These are phyloP conservation scores for Bucco capensis DNA, from an alignment of 2,113 vertebrate genomes.

Conservation along the genomic window DNA sequence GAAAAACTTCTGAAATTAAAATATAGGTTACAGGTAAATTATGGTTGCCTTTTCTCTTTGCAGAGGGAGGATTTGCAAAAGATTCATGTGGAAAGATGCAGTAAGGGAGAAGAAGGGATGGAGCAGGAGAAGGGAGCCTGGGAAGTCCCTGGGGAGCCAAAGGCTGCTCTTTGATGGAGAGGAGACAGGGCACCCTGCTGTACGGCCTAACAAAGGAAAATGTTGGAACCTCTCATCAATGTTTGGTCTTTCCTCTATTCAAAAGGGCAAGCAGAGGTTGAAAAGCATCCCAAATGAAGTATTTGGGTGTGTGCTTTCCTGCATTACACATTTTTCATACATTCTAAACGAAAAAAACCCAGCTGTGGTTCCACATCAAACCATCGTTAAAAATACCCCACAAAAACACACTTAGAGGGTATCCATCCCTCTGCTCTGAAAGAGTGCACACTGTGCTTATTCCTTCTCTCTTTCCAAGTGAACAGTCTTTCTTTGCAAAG, in stretches of 20 bases:
- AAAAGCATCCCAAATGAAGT: neutral
- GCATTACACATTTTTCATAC: neutral
- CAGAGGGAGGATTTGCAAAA: neutral
- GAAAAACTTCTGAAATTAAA: neutral
- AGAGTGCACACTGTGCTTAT: neutral
- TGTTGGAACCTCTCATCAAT: neutral
- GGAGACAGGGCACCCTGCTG: neutral
- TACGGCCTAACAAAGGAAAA: neutral
- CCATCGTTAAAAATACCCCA: neutral
- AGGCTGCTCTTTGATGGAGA: neutral
- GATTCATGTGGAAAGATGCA: fast-evolving
- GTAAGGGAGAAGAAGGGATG: neutral
- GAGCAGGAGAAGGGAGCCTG: neutral
- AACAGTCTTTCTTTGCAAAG: neutral
- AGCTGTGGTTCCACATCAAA: neutral
- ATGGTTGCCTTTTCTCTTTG: neutral
- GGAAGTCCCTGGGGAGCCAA: fast-evolving
- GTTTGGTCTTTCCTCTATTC: neutral
- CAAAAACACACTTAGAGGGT: fast-evolving
- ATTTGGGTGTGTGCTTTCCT: neutral
- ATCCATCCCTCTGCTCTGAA: neutral
- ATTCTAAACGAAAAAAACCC: neutral
- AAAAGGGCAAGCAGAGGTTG: neutral
- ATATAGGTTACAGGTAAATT: neutral
- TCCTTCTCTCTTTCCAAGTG: neutral